Base-by-base conservation (phyloP, 2,888 invertebrate species). In the Pilophorus perplexus region DNA sequence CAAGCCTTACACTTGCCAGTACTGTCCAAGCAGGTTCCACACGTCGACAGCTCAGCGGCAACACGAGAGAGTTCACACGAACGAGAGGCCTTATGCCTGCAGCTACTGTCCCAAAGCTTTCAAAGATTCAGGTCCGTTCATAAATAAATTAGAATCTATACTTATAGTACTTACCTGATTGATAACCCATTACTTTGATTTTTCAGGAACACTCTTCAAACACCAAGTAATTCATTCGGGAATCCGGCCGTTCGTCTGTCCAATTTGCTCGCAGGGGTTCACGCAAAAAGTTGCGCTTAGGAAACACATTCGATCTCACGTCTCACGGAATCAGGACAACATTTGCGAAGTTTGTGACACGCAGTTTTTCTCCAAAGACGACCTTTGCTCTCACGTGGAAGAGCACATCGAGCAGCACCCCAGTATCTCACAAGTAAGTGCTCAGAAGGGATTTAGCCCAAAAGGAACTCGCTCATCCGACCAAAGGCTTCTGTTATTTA, bases 31-130 rank as follows among this genome's bases (percentile, higher is more conserved):
- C 33, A 60, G 70, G 18, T 71, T 71, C 38, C 71, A 71, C 48
- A 71, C 71, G 0, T 69, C 68, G n/a, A 69, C 69, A 25, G 70
- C 70, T 8, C 69, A 71, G 37, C 37, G 68, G 28, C 70, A 71
- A 46, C 71, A 71, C 33, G 70, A 71, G 65, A 40, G 71, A 33
- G 71, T 71, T 10, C 71, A 71, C 54, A 71, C 69, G 0, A 71
- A 70, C 22, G 70, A 71, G 44, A 57, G 69, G 20, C 70, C 71
- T 8, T 69, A 70, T 50, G 40, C 60, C 25, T 72, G 67, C 57
- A 77, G 78, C 70, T 80, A 77, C 69, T 71, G 71, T 37, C 69
- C 70, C 8, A 71, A 71, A 66, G 69, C 70, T 10, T 71, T 71
- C 27, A 68, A 70, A 66, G 70, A 71, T 40, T 59, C 59, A 14